These are phyloP conservation scores for Heliothis subflexa DNA, from an alignment of 1,140 invertebrate species.

Conservation along the genomic window DNA sequence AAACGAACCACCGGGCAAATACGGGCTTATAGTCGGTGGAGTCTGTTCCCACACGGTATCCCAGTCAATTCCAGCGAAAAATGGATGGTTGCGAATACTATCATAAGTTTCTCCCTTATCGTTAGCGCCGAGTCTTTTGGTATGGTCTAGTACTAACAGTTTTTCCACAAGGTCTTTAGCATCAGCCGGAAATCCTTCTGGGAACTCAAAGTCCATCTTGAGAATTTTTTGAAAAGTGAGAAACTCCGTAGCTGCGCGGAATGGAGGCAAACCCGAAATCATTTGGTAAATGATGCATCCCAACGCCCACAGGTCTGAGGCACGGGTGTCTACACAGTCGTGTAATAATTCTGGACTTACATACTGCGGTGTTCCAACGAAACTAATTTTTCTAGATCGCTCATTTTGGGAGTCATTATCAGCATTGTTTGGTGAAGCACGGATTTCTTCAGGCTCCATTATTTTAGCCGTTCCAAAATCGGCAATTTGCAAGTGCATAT, in stretches of 20 bases:
- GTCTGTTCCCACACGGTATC: slow-evolving; percentile 91
- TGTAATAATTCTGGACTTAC: slow-evolving; percentile 98
- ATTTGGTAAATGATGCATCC: slow-evolving; percentile 99
- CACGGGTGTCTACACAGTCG: slow-evolving; percentile 91
- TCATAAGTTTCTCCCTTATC: slow-evolving; percentile 92
- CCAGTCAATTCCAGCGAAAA: slow-evolving; percentile 95
- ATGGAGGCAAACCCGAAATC: slow-evolving; percentile 96
- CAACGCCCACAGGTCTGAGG: slow-evolving; percentile 98
- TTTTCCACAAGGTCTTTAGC: slow-evolving; percentile 96
- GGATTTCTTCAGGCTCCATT: slow-evolving; percentile 83
- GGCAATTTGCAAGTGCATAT: slow-evolving; percentile 98
- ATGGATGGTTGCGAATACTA: slow-evolving; percentile 94
- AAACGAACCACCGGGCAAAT: slow-evolving; percentile 92
- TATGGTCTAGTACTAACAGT: slow-evolving; percentile 94
- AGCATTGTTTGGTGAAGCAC: slow-evolving; percentile 58
- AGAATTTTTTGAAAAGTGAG: slow-evolving; percentile 98
- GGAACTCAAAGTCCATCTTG: slow-evolving; percentile 96
- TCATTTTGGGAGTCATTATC: slow-evolving; percentile 75
- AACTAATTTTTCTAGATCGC: slow-evolving; percentile 91
- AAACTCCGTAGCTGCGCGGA: slow-evolving; percentile 97
- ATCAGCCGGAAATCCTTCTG: slow-evolving; percentile 94
- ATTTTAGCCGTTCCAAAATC: slow-evolving; percentile 99
- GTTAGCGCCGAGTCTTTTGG: slow-evolving; percentile 93
- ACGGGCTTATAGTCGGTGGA: slow-evolving; percentile 94
- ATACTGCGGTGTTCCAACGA: slow-evolving; percentile 99